Evolutionary conservation across 2,888 invertebrate species (phyloP).

Genomic region (Beris morrisii): DNA sequence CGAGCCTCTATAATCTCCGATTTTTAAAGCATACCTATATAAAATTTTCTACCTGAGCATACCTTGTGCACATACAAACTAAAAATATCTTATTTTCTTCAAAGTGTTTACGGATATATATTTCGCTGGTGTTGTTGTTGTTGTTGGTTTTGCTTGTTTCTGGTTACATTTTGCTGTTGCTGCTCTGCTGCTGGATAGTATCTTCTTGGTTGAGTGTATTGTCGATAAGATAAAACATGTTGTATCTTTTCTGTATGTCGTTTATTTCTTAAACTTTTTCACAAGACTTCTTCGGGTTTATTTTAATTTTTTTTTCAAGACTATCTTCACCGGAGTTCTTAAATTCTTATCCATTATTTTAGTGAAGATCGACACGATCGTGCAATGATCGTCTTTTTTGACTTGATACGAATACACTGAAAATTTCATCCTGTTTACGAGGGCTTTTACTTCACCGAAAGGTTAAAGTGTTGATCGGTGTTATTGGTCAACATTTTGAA

Average conservation of each 20-base stretch:
- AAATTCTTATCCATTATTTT: not conserved
- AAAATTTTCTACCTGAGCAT: conserved; percentile 26
- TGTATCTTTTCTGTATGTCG: too few species aligned
- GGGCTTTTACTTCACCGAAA: not conserved
- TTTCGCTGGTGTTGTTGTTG: conserved; percentile 3
- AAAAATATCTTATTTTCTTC: conserved; percentile 28
- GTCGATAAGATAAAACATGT: too few species aligned
- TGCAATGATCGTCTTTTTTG: not conserved
- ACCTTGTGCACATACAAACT: conserved; percentile 30
- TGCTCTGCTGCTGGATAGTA: conserved; percentile 5
- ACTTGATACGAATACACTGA: not conserved
- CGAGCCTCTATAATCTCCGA: conserved; percentile 27
- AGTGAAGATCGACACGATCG: not conserved
- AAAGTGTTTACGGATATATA: conserved; percentile 27
- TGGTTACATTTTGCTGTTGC: conserved; percentile 4
- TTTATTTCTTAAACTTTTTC: too few species aligned
- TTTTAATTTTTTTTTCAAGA: too few species aligned
- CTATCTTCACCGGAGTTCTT: not conserved
- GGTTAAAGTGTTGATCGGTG: not conserved
- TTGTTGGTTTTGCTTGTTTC: conserved; percentile 6
- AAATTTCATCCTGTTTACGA: conserved; percentile 17
- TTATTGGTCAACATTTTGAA: conserved; percentile 13
- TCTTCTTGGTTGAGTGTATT: conserved; percentile 3
- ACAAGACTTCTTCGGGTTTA: too few species aligned
- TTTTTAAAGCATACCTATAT: conserved; percentile 24